A percentile compares a stretch with the other conserved stretches of the same genome.
Conservation (phyloP, 2,113 vertebrate species). For the Rana temporaria region DNA sequence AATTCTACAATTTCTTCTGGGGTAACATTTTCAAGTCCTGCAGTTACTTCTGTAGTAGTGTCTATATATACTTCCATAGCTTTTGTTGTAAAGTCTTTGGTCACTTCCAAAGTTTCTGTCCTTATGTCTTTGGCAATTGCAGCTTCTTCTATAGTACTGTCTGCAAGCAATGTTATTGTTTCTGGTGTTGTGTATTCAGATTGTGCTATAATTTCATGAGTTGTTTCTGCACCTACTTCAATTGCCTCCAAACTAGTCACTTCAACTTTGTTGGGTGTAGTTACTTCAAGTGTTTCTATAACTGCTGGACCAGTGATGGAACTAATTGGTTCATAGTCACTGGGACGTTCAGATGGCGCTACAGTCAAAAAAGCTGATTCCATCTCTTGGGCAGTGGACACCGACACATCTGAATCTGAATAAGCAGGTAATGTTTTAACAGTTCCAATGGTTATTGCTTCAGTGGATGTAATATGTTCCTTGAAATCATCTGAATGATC, state of each 20-base stretch:
- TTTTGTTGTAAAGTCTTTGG: background rate
- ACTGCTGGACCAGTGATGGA: background rate
- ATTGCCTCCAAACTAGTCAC: background rate
- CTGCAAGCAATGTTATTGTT: background rate
- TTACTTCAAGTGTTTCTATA: background rate
- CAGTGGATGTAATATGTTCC: background rate
- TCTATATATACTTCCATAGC: background rate
- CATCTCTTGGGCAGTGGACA: background rate
- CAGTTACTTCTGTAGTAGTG: background rate
- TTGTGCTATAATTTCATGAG: background rate
- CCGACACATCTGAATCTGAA: slow-evolving; percentile 39
- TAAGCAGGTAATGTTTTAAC: slow-evolving; percentile 59
- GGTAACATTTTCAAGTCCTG: background rate
- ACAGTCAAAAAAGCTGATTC: slow-evolving; percentile 29
- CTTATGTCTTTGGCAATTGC: background rate
- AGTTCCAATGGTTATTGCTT: background rate
- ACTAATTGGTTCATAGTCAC: background rate
- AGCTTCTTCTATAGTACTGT: background rate
- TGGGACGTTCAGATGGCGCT: slow-evolving; percentile 49
- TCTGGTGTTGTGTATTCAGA: background rate
- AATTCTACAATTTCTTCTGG: background rate
- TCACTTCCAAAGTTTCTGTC: background rate
- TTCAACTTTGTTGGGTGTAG: background rate
- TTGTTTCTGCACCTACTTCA: background rate
- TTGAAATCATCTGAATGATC: too few species aligned